Conservation (phyloP, 2,113 vertebrate species). For the Pipra filicauda region DNA sequence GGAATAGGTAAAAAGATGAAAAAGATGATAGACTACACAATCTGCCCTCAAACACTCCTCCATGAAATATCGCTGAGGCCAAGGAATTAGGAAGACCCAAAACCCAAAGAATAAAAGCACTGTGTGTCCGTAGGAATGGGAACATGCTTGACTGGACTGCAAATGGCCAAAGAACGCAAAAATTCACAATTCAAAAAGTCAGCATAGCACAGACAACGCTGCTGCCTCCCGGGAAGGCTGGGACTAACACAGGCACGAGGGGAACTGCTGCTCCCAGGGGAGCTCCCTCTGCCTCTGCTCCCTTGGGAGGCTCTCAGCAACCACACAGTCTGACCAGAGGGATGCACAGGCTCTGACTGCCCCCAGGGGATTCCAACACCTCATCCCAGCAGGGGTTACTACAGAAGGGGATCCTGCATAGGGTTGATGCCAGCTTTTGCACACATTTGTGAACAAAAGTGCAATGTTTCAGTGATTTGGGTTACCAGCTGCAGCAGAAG, state of each 20-base stretch:
- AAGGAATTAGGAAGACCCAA: not conserved
- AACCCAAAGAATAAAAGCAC: not conserved
- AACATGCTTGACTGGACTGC: not conserved
- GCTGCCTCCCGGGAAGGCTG: not conserved
- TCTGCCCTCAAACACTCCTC: not conserved
- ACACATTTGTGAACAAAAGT: not conserved
- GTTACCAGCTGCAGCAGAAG: not conserved
- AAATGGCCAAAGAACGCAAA: not conserved
- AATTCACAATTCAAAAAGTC: not conserved
- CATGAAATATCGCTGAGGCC: not conserved
- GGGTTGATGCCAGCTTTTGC: not conserved
- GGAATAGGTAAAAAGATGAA: not conserved
- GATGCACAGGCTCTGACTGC: not conserved
- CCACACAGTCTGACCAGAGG: not conserved
- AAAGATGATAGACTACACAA: not conserved
- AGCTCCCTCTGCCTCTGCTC: not conserved
- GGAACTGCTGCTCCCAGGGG: not conserved
- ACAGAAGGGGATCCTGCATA: not conserved
- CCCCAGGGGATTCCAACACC: not conserved
- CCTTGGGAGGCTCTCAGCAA: not conserved
- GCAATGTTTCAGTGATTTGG: not conserved
- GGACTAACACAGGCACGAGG: not conserved
- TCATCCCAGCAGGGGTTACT: not conserved
- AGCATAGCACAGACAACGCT: fast-evolving
- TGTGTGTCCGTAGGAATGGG: not conserved